Conservation (phyloP, 2,113 vertebrate species). For the Leptobrachium ailaonicum region DNA sequence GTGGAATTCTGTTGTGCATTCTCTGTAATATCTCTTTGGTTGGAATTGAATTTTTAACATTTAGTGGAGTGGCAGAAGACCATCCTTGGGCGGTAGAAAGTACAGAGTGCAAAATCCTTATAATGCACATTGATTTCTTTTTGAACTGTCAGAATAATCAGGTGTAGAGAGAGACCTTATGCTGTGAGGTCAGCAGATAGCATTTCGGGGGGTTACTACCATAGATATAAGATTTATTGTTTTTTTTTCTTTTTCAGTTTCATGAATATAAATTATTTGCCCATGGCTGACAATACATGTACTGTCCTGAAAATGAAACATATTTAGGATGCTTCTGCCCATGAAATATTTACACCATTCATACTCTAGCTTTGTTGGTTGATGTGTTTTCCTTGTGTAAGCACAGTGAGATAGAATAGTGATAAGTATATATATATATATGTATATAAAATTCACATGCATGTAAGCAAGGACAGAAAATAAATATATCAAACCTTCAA, state of each 20-base stretch:
- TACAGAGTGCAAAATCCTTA: too few species aligned
- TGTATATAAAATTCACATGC: slow-evolving; percentile 24
- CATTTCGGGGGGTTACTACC: slow-evolving; percentile 1
- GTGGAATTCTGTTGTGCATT: too few species aligned
- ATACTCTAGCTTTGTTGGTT: slow-evolving; percentile 7
- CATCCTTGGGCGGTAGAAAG: too few species aligned
- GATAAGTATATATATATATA: not conserved
- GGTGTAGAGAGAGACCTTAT: not conserved
- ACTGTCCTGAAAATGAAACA: not conserved
- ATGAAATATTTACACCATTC: slow-evolving; percentile 15
- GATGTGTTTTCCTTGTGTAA: slow-evolving; percentile 3
- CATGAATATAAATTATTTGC: slow-evolving; percentile 21
- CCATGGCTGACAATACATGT: slow-evolving; percentile 13
- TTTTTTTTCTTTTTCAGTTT: slow-evolving; percentile 21
- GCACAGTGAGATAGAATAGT: slow-evolving; percentile 16
- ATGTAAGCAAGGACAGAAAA: slow-evolving; percentile 37
- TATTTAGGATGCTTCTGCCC: not conserved
- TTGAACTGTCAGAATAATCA: not conserved
- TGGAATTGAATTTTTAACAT: too few species aligned
- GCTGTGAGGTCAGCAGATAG: slow-evolving; percentile 11
- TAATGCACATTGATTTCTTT: not conserved
- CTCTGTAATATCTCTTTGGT: too few species aligned
- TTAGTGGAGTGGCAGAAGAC: too few species aligned
- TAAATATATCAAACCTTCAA: slow-evolving; percentile 29
- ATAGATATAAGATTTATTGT: slow-evolving; percentile 4